Percentiles rank a stretch among this genome's conserved stretches.
These are phyloP conservation scores for Hippocampus kuda DNA, from an alignment of 2,797 vertebrate species.

Conservation along the genomic window DNA sequence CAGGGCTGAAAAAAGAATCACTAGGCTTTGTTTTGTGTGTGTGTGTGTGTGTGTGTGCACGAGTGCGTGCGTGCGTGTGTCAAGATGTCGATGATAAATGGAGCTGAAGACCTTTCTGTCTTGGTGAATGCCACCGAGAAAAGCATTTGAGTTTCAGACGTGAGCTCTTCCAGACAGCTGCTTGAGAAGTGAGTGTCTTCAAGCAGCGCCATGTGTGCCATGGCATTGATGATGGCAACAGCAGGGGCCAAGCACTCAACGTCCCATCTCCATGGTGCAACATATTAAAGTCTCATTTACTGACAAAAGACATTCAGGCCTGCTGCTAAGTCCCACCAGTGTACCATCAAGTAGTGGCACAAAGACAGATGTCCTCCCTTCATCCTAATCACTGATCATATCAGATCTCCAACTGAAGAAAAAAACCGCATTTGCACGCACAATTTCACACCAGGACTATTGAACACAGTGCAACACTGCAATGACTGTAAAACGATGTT, in stretches of 20 bases:
- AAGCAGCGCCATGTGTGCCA: slow-evolving; percentile 49
- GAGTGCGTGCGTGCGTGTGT: too few species aligned
- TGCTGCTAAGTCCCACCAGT: slow-evolving; percentile 55
- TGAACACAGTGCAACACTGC: not conserved
- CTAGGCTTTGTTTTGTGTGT: too few species aligned
- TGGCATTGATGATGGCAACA: slow-evolving; percentile 58
- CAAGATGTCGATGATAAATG: too few species aligned
- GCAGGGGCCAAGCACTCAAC: slow-evolving; percentile 54
- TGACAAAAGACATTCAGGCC: slow-evolving; percentile 65
- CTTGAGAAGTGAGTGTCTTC: slow-evolving; percentile 46
- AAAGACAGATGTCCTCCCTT: slow-evolving; percentile 50
- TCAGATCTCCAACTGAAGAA: slow-evolving; percentile 20
- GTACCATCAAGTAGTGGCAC: slow-evolving; percentile 50
- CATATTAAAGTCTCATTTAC: slow-evolving; percentile 73
- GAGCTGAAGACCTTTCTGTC: not conserved
- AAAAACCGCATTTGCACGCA: too few species aligned
- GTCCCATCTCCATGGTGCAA: slow-evolving; percentile 64
- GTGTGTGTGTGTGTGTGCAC: too few species aligned
- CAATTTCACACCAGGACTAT: slow-evolving; percentile 4
- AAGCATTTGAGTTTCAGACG: slow-evolving; percentile 27
- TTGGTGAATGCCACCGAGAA: slow-evolving; percentile 28
- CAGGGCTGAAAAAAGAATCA: too few species aligned
- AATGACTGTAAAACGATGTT: too few species aligned
- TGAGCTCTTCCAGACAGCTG: slow-evolving; percentile 37
- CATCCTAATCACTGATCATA: slow-evolving; percentile 43